Conservation (phyloP, 2,113 vertebrate genomes). For the Pygoscelis adeliae region DNA sequence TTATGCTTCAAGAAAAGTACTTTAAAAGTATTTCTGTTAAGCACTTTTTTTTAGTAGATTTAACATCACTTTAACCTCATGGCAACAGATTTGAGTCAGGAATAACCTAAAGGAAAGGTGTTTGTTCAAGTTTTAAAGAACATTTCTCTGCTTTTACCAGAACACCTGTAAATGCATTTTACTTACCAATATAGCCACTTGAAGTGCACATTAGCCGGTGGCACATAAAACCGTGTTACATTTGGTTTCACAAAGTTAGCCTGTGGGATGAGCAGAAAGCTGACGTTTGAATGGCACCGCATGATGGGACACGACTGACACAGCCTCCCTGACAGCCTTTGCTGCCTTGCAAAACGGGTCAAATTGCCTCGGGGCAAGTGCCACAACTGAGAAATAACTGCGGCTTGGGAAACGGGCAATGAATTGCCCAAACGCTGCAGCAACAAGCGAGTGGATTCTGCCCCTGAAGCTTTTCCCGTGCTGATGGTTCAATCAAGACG, state of each 20-base stretch:
- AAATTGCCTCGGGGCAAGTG: accelerated
- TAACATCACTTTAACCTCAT: conserved; percentile 20
- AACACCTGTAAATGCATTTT: background rate
- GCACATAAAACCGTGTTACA: accelerated
- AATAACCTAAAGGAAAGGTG: conserved; percentile 10
- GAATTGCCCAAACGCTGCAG: background rate
- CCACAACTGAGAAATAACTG: background rate
- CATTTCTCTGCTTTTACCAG: background rate
- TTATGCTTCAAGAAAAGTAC: conserved; percentile 54
- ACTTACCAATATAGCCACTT: background rate
- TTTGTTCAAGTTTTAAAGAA: background rate
- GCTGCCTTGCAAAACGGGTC: background rate
- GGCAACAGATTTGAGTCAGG: background rate
- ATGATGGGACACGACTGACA: accelerated
- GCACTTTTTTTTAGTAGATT: conserved; percentile 10
- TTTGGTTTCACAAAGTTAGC: background rate
- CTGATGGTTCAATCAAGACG: background rate
- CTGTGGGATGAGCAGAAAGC: background rate
- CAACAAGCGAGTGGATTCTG: background rate
- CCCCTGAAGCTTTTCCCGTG: background rate
- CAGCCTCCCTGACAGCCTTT: background rate
- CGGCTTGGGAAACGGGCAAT: accelerated
- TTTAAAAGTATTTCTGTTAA: conserved; percentile 58
- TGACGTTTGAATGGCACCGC: accelerated
- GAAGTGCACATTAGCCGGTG: accelerated